Base-by-base conservation (phyloP, 2,113 vertebrate species). In the Axis porcinus region DNA sequence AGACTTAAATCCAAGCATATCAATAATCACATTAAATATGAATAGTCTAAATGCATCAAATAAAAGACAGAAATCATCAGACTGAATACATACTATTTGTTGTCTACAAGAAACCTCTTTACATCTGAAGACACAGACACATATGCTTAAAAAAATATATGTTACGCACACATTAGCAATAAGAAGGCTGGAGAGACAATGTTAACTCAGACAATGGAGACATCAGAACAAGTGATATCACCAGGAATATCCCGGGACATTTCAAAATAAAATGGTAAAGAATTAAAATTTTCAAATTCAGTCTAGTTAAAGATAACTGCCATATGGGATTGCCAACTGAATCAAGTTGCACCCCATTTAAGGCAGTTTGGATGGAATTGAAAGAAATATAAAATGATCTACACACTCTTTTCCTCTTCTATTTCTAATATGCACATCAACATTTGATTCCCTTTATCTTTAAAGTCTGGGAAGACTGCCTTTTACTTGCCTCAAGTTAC, bases 1-100 rank as follows among this genome's bases (percentile, higher is more conserved):
- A 27, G 15, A 33, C 40, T 88, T 60, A 36, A 82, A 89, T 47
- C 17, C 17, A 82, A 64, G 17, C 10, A 60, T 40, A 62, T 5
- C 14, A 62, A n/a, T 78, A 86, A 86, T 92, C n/a, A 92, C 1
- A 60, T 79, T 85, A 97, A 92, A 93, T 47, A 27, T 84, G 97
- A 86, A 74, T 47, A 54, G 13, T 45, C 54, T 82, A 89, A 93
- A 81, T 57, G 57, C 4, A 47, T 30, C 5, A 62, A 70, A 50
- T 55, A 70, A 92, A 74, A 82, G 17, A 33, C 67, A 93, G 30
- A 86, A 81, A 45, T 88, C 57, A n/a, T 58, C 47, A 91, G 9
- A 62, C 5, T 62, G 43, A 86, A 94, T 67, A 62, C n/a, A 86
- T 23, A 86, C 36, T 92, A 64, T 23, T 4, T 43, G 13, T 64